Conservation (phyloP, 2,113 vertebrate species). For the Nesogale talazaci region DNA sequence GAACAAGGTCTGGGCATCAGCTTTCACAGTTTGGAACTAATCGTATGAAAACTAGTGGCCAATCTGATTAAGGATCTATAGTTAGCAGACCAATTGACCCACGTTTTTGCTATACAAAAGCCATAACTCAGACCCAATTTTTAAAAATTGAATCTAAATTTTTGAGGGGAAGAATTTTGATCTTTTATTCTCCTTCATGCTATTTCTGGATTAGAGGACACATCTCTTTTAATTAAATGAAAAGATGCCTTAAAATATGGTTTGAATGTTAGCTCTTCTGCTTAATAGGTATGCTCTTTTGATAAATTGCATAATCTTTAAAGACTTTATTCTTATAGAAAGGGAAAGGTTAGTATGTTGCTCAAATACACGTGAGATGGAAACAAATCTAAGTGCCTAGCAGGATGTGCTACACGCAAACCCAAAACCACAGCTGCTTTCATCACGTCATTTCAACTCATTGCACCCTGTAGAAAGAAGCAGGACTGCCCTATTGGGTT, state of each 20-base stretch:
- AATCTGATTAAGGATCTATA: neutral
- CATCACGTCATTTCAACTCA: too few relatives aligned
- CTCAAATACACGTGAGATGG: too few relatives aligned
- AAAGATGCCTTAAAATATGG: slow-evolving; percentile 2
- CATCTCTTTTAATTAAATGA: neutral
- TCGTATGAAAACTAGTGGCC: neutral
- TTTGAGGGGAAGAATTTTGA: neutral
- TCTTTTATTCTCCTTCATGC: neutral
- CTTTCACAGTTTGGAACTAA: neutral
- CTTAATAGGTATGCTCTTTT: neutral
- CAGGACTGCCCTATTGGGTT: neutral
- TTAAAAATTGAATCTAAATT: neutral
- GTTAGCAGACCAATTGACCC: neutral
- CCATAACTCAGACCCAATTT: neutral
- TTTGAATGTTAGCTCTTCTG: neutral
- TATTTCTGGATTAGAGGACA: neutral
- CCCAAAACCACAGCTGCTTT: too few relatives aligned
- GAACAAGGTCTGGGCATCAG: neutral
- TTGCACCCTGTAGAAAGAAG: too few relatives aligned
- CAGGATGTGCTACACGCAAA: too few relatives aligned
- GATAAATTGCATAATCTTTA: neutral
- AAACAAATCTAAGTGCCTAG: too few relatives aligned
- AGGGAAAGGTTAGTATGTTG: neutral
- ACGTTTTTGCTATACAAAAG: neutral
- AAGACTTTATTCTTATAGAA: neutral